Percentiles rank a stretch among this genome's conserved stretches.
Evolutionary conservation across 1,140 invertebrate species (phyloP).

Genomic region (Megalonaias nervosa): DNA sequence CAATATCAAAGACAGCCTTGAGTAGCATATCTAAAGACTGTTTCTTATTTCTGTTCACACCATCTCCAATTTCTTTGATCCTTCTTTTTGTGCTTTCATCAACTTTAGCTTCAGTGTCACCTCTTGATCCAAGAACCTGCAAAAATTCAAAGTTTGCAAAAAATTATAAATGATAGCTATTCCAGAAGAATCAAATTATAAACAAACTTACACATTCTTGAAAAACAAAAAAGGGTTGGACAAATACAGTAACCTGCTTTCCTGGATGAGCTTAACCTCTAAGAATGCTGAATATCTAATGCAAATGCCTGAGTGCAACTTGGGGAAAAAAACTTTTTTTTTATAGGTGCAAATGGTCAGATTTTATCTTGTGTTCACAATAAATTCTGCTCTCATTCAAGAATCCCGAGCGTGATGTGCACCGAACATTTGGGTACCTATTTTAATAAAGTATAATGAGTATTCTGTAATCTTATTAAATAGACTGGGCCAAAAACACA

Average conservation of each 20-base stretch:
- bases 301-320: neutral
- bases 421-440: no score
- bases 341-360: no score
- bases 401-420: no score
- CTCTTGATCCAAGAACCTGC: conserved; percentile 67
- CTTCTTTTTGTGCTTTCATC: conserved; percentile 58
- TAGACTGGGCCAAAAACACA: no score
- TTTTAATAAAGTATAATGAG: no score
- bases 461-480: no score
- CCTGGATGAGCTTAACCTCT: neutral
- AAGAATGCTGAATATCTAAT: neutral
- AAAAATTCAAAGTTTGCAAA: conserved; percentile 14
- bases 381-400: no score
- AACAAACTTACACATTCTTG: no score
- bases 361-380: no score
- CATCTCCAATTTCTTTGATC: conserved; percentile 57
- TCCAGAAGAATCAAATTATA: no score
- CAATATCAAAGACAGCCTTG: conserved; percentile 68
- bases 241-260: no score
- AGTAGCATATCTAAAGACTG: conserved; percentile 75
- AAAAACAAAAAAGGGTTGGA: no score
- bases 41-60: conserved; percentile 61
- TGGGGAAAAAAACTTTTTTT: neutral
- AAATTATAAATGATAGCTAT: neutral
- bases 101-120: conserved; percentile 67